Conservation (phyloP, 2,797 vertebrate species). For the Hipposideros larvatus region DNA sequence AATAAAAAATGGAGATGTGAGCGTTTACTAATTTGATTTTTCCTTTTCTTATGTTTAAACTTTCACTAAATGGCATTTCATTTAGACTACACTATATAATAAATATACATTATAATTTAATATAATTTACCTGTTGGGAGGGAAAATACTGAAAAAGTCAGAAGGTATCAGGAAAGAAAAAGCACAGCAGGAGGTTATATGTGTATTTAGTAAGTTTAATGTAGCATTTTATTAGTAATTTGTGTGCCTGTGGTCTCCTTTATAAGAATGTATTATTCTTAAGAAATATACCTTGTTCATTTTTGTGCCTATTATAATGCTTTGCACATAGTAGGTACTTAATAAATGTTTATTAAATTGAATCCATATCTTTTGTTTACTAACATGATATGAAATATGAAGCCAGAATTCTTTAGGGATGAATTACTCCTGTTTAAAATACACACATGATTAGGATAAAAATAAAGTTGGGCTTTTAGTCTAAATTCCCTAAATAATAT, state of each 20-base stretch:
- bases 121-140: neutral
- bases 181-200: neutral
- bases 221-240: slow-evolving; percentile 28
- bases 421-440: slow-evolving; percentile 45
- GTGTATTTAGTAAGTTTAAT: neutral
- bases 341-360: neutral
- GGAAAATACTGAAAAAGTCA: neutral
- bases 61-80: slow-evolving; percentile 44
- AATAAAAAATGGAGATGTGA: slow-evolving; percentile 1
- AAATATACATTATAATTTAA: slow-evolving; percentile 28
- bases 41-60: slow-evolving; percentile 53
- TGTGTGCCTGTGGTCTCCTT: neutral
- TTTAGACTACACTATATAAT: slow-evolving; percentile 16
- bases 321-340: slow-evolving; percentile 12
- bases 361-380: slow-evolving; percentile 41
- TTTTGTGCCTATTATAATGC: neutral
- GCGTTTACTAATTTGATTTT: slow-evolving; percentile 61
- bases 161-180: slow-evolving; percentile 20
- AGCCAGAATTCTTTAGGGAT: neutral
- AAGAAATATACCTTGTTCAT: neutral
- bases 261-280: slow-evolving; percentile 7
- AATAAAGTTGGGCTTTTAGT: slow-evolving; percentile 39
- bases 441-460: slow-evolving; percentile 16
- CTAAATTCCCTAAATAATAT: slow-evolving; percentile 42
- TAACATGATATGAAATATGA: slow-evolving; percentile 18